Evolutionary conservation across 1,140 invertebrate genomes (phyloP).

Genomic region (Trachymyrmex cornetzi): DNA sequence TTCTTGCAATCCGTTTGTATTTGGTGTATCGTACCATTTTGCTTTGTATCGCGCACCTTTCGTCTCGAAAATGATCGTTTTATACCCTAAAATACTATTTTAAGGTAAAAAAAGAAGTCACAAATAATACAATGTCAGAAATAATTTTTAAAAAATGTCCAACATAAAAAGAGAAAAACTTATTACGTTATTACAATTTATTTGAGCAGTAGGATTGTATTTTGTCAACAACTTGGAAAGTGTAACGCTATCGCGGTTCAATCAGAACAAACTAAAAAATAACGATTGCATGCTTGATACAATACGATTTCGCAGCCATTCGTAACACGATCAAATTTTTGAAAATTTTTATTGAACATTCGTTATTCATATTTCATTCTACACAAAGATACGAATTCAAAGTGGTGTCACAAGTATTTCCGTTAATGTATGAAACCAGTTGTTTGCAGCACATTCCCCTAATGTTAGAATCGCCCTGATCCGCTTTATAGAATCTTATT

Average conservation of each 20-base stretch:
- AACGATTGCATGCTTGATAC: background rate
- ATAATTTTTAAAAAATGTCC: background rate
- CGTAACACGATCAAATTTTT: background rate
- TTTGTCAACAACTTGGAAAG: background rate
- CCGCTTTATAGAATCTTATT: conserved; percentile 71
- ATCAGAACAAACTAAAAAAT: background rate
- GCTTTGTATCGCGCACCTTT: conserved; percentile 31
- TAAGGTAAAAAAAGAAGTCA: background rate
- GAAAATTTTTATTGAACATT: background rate
- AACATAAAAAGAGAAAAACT: background rate
- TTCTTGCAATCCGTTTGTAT: conserved; percentile 67
- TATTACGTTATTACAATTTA: background rate
- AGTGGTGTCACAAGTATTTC: background rate
- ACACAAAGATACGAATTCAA: background rate
- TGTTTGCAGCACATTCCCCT: conserved; percentile 21
- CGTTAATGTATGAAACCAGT: conserved; percentile 43
- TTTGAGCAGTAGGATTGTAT: background rate
- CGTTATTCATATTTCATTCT: background rate
- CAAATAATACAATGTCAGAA: background rate
- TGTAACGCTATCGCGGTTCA: background rate
- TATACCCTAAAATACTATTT: background rate
- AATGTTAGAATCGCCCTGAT: conserved; percentile 29
- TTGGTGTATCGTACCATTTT: conserved; percentile 49
- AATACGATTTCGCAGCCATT: background rate
- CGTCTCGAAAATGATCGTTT: conserved; percentile 2